phyloP scores from a whole-genome alignment of 2,113 vertebrate species.

The Atractosteus spatula region DNA sequence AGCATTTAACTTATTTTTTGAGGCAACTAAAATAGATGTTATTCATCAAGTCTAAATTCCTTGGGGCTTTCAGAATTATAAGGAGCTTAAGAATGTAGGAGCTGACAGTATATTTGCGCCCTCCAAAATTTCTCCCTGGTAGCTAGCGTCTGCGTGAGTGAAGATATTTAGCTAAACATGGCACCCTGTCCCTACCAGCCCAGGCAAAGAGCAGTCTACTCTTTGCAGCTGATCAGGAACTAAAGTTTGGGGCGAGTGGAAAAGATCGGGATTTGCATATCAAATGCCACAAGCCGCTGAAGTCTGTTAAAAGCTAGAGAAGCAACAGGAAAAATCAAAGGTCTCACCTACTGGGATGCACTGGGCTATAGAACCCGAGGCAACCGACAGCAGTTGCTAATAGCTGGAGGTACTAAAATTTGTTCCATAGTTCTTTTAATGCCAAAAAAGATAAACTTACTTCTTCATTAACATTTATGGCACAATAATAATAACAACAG shows the following conservation, averaged over 20 bases:
- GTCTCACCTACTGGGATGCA: constrained; percentile 45
- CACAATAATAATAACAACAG: not conserved
- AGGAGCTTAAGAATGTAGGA: constrained; percentile 63
- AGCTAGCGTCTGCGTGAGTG: constrained; percentile 58
- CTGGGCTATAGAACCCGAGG: constrained; percentile 32
- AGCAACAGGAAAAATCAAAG: constrained; percentile 47
- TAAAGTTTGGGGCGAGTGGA: constrained; percentile 50
- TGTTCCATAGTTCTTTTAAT: not conserved
- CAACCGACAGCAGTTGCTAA: constrained; percentile 29
- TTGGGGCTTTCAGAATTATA: constrained; percentile 63
- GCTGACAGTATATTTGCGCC: constrained; percentile 57
- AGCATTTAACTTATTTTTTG: constrained; percentile 47
- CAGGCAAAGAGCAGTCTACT: constrained; percentile 41
- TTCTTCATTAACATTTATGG: not conserved
- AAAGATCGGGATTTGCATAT: constrained; percentile 57
- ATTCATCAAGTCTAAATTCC: constrained; percentile 66
- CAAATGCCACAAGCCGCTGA: constrained; percentile 48
- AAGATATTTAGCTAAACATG: constrained; percentile 62
- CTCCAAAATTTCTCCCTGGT: constrained; percentile 41
- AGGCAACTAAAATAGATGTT: constrained; percentile 61
- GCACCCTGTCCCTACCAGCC: constrained; percentile 43
- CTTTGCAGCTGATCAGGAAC: constrained; percentile 46
- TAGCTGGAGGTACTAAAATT: not conserved
- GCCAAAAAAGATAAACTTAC: not conserved
- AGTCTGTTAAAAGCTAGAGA: constrained; percentile 45